These are phyloP conservation scores for Xiphophorus birchmanni DNA, from an alignment of 2,797 vertebrate genomes.

Conservation along the genomic window DNA sequence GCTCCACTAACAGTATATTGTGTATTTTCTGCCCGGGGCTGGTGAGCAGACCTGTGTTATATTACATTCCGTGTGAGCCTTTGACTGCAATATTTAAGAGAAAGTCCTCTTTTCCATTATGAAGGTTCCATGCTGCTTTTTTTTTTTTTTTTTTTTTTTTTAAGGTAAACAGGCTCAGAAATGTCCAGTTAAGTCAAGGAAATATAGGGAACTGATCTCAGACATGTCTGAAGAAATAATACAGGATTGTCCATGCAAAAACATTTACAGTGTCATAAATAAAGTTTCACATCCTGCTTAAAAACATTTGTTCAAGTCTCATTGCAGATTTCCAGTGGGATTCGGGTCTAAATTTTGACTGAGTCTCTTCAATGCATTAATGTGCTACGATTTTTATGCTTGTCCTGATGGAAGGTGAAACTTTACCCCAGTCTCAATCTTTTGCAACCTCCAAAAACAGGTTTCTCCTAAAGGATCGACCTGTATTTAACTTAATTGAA, in stretches of 20 bases:
- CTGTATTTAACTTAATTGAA: background rate
- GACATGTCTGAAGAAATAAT: background rate
- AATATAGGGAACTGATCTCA: background rate
- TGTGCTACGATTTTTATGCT: background rate
- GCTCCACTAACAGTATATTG: background rate
- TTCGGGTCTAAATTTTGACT: background rate
- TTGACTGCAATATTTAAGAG: conserved; percentile 53
- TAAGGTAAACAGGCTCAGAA: background rate
- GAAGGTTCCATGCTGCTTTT: background rate
- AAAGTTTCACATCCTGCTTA: background rate
- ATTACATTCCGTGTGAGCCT: conserved; percentile 54
- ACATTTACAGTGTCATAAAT: background rate
- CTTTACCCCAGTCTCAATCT: background rate
- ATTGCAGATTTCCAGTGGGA: background rate
- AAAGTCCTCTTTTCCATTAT: background rate
- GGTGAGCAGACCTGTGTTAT: conserved; percentile 44
- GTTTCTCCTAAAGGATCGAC: background rate
- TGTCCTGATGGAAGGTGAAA: background rate
- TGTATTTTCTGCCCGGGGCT: conserved; percentile 29
- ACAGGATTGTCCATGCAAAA: background rate
- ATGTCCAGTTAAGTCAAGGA: background rate
- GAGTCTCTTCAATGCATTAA: background rate
- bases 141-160: background rate
- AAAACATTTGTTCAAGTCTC: background rate
- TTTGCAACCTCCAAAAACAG: background rate